Evolutionary conservation across 2,113 vertebrate species (phyloP).

Genomic region (Triplophysa siluroides): DNA sequence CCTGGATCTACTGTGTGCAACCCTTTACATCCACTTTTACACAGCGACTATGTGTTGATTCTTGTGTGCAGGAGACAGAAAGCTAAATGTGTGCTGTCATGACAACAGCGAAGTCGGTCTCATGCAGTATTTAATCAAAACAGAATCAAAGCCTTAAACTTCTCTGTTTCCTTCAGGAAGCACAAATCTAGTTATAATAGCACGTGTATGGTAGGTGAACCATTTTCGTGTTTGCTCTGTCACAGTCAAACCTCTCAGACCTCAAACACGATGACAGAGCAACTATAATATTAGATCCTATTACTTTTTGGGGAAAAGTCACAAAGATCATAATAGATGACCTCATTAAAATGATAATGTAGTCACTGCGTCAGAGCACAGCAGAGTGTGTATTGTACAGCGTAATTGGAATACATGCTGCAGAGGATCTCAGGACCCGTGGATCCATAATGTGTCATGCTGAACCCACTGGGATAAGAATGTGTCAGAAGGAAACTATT

Average conservation of each 20-base stretch:
- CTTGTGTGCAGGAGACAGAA: too few species aligned
- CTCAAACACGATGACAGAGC: neutral
- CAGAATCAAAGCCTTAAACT: too few species aligned
- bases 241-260: constrained; percentile 8
- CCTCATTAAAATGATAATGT: constrained; percentile 44
- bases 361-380: constrained; percentile 12
- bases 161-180: too few species aligned
- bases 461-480: neutral
- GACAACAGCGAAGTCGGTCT: too few species aligned
- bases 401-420: constrained; percentile 28
- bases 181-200: too few species aligned
- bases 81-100: too few species aligned
- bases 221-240: neutral
- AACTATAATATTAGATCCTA: neutral
- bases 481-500: constrained; percentile 9
- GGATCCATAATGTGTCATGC: neutral
- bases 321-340: neutral
- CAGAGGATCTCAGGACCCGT: neutral
- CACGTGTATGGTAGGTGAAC: neutral
- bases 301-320: neutral
- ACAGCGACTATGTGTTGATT: too few species aligned
- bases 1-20: too few species aligned
- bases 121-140: too few species aligned
- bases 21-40: too few species aligned
- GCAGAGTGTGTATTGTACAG: neutral